Evolutionary conservation across 2,888 invertebrate genomes (phyloP).

Genomic region (Cosmorhoe ocellata): DNA sequence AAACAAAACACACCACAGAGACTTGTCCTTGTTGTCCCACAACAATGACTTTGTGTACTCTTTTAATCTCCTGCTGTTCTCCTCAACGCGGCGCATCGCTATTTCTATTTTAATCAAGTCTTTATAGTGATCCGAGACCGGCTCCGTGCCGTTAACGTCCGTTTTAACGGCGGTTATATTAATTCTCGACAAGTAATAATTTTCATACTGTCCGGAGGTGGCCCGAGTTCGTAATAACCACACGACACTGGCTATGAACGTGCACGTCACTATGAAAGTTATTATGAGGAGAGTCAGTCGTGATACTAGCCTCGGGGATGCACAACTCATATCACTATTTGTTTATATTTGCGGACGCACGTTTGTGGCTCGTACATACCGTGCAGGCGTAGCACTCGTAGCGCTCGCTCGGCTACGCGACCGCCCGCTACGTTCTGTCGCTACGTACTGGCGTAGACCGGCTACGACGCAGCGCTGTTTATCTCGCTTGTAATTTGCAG

Average conservation of each 20-base stretch:
- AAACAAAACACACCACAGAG: constrained; percentile 79
- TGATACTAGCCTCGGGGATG: constrained; percentile 69
- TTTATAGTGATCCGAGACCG: constrained; percentile 73
- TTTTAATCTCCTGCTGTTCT: constrained; percentile 75
- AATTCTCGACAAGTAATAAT: constrained; percentile 81
- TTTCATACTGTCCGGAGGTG: constrained; percentile 73
- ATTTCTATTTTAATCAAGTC: constrained; percentile 80
- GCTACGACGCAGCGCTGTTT: constrained; percentile 52
- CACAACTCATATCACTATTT: constrained; percentile 82
- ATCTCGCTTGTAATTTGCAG: constrained; percentile 74
- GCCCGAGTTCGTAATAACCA: constrained; percentile 71
- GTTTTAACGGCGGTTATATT: constrained; percentile 71
- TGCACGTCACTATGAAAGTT: constrained; percentile 73
- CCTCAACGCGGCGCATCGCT: constrained; percentile 78
- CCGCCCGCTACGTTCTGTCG: constrained; percentile 60
- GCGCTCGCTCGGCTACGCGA: constrained; percentile 56
- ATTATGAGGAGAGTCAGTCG: constrained; percentile 74
- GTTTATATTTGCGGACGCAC: constrained; percentile 70
- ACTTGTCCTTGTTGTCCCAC: constrained; percentile 79
- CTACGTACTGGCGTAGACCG: constrained; percentile 66
- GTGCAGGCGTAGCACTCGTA: constrained; percentile 63
- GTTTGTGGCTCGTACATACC: constrained; percentile 68
- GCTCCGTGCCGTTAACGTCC: constrained; percentile 59
- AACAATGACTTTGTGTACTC: constrained; percentile 77
- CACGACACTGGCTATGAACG: constrained; percentile 75